Base-by-base conservation (phyloP, 2,888 invertebrate species). In the Cheilosia vulpina region DNA sequence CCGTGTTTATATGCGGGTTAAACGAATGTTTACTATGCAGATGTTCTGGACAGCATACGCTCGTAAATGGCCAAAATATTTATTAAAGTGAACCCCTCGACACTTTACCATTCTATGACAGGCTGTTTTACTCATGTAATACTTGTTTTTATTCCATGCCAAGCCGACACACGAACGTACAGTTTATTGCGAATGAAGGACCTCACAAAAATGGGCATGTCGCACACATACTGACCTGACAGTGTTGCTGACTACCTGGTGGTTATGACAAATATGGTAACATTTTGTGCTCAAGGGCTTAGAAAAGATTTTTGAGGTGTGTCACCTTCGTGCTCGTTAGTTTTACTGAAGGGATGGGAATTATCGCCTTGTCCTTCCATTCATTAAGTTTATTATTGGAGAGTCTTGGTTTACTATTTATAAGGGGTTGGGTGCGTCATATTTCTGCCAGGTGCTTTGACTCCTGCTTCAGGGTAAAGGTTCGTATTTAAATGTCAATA, bases 281-380 rank as follows among this genome's bases (percentile, higher is more conserved):
- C 45, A 52, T 68, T 76, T 76, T 68, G 60, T 68, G 66, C 60
- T 68, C 60, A 76, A 76, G 76, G 68, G 76, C 66, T 76, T 58
- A 68, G 52, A 41, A 66, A 76, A 60, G 66, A 68, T 66, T 76
- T 68, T 68, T 76, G 66, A 76, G 76, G 76, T 60, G 76, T 76
- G 76, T 60, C 76, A 53, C 58, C 60, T 66, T 71, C 45, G 50
- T 57, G 57, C 47, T 57, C 27, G 57, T 65, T 65, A 63, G 63
- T 34, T 63, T 55, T n/a, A 50, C 4, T 47, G 72, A 11, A 31
- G 13, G 53, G 62, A 9, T 53, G 43, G 27, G 43, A 43, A 34
- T 21, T 53, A 43, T 43, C 43, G 19, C 31, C 17, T 19, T 15
- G 19, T 41, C 60, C 19, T n/a, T 47, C 7, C 5, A 47, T 31